Evolutionary conservation across 1,140 invertebrate species (phyloP), one percentile per base, ranked within the genome.

Genomic region (Panagrolaimus sp.): DNA sequence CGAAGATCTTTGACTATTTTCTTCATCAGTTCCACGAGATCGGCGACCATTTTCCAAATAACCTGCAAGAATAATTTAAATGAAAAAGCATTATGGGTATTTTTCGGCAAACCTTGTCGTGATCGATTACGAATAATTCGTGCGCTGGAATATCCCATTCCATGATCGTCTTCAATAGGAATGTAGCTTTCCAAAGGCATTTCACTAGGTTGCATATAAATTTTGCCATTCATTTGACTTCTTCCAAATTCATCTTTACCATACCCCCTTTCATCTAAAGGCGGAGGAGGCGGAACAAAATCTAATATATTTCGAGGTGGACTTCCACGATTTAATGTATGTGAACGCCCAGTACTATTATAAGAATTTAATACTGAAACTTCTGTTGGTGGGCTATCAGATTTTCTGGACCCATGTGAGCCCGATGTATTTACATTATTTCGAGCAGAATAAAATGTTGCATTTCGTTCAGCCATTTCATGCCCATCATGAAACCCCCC

Each of bases 11-110:
- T 57, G 51, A 57, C 51, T 16, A 27, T 20, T 57, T 20, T 57
- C 51, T 57, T 57, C 51, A 57, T 57, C 51, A 27, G 51, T 57
- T 20, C 51, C 51, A n/a, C 51, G 51, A 11, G 51, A 57, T n/a
- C 51, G 14, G 5, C 51, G 51, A 9, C 51, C 51, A 57, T 27
- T 57, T 27, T 57, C 51, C 8, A 57, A 27, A 13, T 57, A 57
- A 23, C 51, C 47, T 48, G 20, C 9, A 48, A 48, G 9, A 48
- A 23, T 4, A 14, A 9, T n/a, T 48, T 9, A 48, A 9, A 48
- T 48, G 14, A n/a, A 23, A n/a, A 48, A 48, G 9, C 20, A n/a
- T 14, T 23, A n/a, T 48, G 47, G 2, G 7, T 4, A 38, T 38
- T 38, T 38, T 38, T 38, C 9, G 2, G 20, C 9, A 48, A 4